phyloP scores from a whole-genome alignment of 1,140 invertebrate genomes.

The Mylabris phalerata region DNA sequence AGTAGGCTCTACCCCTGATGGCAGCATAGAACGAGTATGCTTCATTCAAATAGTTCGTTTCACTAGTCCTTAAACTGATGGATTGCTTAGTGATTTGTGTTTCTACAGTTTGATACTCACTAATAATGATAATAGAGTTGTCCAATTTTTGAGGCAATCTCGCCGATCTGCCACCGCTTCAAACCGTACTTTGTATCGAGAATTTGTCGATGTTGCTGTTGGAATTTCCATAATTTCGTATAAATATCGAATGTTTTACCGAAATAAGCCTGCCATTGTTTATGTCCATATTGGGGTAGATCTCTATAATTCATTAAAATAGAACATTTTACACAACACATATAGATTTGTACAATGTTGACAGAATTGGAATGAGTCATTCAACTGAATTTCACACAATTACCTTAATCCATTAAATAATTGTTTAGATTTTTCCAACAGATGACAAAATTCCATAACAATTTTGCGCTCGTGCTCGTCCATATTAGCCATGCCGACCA shows the following conservation, averaged over 20 bases:
- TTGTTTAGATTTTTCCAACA: conserved; percentile 95
- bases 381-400: not conserved
- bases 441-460: conserved; percentile 92
- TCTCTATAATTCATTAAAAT: conserved; percentile 57
- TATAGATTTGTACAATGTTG: not conserved
- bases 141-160: conserved; percentile 97
- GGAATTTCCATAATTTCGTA: conserved; percentile 97
- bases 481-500: conserved; percentile 67
- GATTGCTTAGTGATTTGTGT: not conserved
- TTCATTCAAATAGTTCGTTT: conserved; percentile 93
- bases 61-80: conserved; percentile 80
- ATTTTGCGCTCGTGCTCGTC: conserved; percentile 88
- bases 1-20: conserved; percentile 89
- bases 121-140: conserved; percentile 99
- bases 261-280: conserved; percentile 98
- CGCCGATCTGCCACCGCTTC: conserved; percentile 97
- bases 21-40: conserved; percentile 95
- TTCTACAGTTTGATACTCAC: conserved; percentile 51
- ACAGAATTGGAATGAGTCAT: too few relatives aligned
- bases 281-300: conserved; percentile 93
- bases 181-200: conserved; percentile 91
- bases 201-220: conserved; percentile 90
- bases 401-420: conserved; percentile 93
- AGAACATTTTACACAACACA: not conserved
- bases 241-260: conserved; percentile 96